These are phyloP conservation scores for Simalia tracyae DNA, from an alignment of 2,797 vertebrate species.

Conservation along the genomic window DNA sequence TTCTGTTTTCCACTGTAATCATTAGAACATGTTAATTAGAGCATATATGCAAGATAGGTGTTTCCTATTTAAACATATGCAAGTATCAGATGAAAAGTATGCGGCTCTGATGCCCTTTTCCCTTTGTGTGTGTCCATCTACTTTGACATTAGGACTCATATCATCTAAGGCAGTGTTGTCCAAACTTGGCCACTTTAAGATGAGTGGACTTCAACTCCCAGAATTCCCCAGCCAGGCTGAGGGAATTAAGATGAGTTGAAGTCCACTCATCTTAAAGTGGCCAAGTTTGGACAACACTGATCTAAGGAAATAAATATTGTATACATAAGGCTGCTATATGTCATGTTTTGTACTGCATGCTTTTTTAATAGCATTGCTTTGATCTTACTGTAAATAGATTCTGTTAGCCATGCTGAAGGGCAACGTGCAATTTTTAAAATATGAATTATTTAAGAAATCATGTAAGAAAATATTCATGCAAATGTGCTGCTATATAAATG, in stretches of 20 bases:
- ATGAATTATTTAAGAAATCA: not conserved
- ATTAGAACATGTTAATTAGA: not conserved
- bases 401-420: not conserved
- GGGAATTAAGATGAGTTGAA: too few relatives aligned
- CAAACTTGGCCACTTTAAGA: too few relatives aligned
- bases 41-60: not conserved
- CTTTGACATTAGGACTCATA: not conserved
- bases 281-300: too few relatives aligned
- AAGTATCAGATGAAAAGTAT: not conserved
- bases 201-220: too few relatives aligned
- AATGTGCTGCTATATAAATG: not conserved
- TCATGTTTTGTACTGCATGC: not conserved
- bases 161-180: not conserved
- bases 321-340: not conserved
- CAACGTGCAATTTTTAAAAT: not conserved
- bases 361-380: not conserved
- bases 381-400: not conserved
- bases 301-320: not conserved
- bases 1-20: not conserved
- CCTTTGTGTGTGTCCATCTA: not conserved
- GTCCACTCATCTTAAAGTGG: too few relatives aligned
- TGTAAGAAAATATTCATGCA: too few relatives aligned
- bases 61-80: not conserved
- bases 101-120: not conserved
- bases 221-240: too few relatives aligned